A percentile compares a stretch with the other conserved stretches of the same genome.
Evolutionary conservation across 2,113 vertebrate genomes (phyloP).

Genomic region (Orthochromis indermauri): DNA sequence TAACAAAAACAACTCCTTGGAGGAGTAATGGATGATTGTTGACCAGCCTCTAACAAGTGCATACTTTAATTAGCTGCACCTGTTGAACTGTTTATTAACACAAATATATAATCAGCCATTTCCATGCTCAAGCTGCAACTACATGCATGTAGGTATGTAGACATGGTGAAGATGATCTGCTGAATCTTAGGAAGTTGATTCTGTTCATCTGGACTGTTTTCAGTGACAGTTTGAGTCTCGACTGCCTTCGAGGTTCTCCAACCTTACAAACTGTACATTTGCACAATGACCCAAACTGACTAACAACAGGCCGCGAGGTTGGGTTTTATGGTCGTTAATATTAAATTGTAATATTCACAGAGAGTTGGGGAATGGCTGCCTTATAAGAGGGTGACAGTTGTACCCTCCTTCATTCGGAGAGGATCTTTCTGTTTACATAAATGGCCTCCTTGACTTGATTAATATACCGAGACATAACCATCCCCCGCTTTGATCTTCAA

Average conservation of each 20-base stretch:
- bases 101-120: background rate
- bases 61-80: background rate
- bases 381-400: background rate
- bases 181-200: background rate
- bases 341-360: background rate
- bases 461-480: background rate
- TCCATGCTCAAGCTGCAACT: background rate
- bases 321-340: background rate
- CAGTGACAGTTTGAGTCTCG: background rate
- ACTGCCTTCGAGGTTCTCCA: background rate
- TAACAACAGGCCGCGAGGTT: background rate
- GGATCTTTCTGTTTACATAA: background rate
- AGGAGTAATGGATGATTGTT: background rate
- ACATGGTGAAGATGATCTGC: background rate
- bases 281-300: accelerated
- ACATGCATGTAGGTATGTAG: background rate
- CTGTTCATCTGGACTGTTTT: background rate
- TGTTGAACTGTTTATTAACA: background rate
- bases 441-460: accelerated
- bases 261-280: background rate
- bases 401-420: background rate
- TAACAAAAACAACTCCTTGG: background rate
- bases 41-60: background rate
- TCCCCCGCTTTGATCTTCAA: accelerated
- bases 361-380: background rate